phyloP scores from a whole-genome alignment of 2,797 vertebrate species.

The Lepidocolaptes lacrymiger region DNA sequence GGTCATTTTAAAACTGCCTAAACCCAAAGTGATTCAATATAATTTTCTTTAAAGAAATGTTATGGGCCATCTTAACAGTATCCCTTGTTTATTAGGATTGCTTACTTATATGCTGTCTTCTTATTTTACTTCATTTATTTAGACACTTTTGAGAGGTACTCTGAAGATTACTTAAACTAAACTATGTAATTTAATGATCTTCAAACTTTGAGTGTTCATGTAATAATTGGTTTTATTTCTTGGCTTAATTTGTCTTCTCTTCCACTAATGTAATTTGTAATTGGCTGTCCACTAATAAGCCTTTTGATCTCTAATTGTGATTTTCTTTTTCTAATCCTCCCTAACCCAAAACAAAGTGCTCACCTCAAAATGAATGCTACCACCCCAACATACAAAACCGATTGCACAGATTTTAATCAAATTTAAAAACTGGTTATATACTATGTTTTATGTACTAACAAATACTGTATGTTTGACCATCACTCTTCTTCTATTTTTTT shows the following conservation, averaged over 20 bases:
- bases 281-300: not conserved
- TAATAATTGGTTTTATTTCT: not conserved
- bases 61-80: not conserved
- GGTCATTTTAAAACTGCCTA: not conserved
- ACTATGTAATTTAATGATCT: not conserved
- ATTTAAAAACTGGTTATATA: not conserved
- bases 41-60: not conserved
- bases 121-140: not conserved
- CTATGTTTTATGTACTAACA: not conserved
- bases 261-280: not conserved
- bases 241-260: not conserved
- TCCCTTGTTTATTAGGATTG: not conserved
- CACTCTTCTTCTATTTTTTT: not conserved
- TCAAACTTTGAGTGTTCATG: not conserved
- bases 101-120: not conserved
- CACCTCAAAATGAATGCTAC: not conserved
- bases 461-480: not conserved
- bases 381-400: rapidly evolving
- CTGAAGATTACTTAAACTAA: not conserved
- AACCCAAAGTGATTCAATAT: not conserved
- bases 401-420: not conserved
- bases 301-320: not conserved
- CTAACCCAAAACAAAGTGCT: not conserved
- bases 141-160: not conserved
- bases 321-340: not conserved